Base-by-base conservation (phyloP, 2,888 invertebrate species). In the Drosophila imparisetae region DNA sequence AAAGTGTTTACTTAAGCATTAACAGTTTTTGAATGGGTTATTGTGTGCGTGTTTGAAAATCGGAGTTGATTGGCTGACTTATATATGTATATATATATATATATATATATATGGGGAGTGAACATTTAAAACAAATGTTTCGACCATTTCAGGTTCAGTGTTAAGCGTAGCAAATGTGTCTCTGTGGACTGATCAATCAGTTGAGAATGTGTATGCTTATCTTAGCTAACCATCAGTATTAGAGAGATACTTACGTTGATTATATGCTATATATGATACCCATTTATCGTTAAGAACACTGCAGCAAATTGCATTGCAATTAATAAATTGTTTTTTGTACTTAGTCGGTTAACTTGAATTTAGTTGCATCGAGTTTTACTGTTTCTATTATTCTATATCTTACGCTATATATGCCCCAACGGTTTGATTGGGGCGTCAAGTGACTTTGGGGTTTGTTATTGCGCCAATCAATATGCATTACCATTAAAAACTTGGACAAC, bases 191-290 rank as follows among this genome's bases (percentile, higher is more conserved):
- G n/a, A 55, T 55, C n/a, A 40, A 55, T 52, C 45, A 21, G 24
- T 52, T 53, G 52, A 13, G 13, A 70, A 42, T 42, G 29, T 34
- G 11, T 27, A 13, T 40, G 42, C 61, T 75, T 83, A 85, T 85
- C 75, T 73, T 21, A 11, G 32, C n/a, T 13, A 34, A 27, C 21
- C 42, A 72, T 70, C 52, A 24, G 55, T 45, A 58, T 71, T 67
- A 48, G 40, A 21, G 53, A 42, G 38, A 68, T 66, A 84, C 80
- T 84, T 78, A 63, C 38, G 8, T 52, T 79, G 85, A 82, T 85
- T 87, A 68, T 68, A 57, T 58, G 64, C 50, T 59, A 60, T 87
- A 68, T 68, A 57, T 58, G 64, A 50, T 59, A 60, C 6, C 42
- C 30, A 57, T 69, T 81, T 82, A 79, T 72, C 64, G 75, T 62